Evolutionary conservation across 1,140 invertebrate species (phyloP).

Genomic region (Drosophila tropicalis): DNA sequence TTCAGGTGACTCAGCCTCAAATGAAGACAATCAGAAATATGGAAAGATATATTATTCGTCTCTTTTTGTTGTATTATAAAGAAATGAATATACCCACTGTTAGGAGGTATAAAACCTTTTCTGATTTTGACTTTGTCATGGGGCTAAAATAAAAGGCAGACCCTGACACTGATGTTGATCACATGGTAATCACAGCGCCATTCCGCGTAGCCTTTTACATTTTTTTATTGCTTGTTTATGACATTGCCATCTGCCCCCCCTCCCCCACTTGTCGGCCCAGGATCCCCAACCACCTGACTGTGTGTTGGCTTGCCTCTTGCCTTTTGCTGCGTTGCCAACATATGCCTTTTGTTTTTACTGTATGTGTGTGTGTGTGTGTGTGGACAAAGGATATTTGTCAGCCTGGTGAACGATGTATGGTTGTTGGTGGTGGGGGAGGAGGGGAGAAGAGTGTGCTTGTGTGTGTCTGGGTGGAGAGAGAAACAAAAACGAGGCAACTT

Average conservation of each 20-base stretch:
- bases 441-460: background rate
- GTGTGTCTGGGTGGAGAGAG: constrained; percentile 8
- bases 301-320: background rate
- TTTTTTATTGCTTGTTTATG: constrained; percentile 80
- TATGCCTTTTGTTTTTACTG: constrained; percentile 65
- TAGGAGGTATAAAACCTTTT: too few species aligned
- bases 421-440: background rate
- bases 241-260: constrained; percentile 49
- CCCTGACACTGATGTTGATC: constrained; percentile 64
- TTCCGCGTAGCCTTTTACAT: constrained; percentile 65
- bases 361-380: constrained; percentile 19
- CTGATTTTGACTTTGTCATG: background rate
- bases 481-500: constrained; percentile 66
- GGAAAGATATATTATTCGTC: too few species aligned
- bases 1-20: too few species aligned
- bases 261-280: background rate
- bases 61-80: too few species aligned
- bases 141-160: constrained; percentile 7
- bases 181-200: constrained; percentile 74
- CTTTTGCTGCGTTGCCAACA: constrained; percentile 18
- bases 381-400: constrained; percentile 65
- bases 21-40: too few species aligned
- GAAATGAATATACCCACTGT: too few species aligned
- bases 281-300: too few species aligned
- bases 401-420: constrained; percentile 12